Base-by-base conservation (phyloP, 1,140 invertebrate genomes). In the Drosophila ogumai region DNA sequence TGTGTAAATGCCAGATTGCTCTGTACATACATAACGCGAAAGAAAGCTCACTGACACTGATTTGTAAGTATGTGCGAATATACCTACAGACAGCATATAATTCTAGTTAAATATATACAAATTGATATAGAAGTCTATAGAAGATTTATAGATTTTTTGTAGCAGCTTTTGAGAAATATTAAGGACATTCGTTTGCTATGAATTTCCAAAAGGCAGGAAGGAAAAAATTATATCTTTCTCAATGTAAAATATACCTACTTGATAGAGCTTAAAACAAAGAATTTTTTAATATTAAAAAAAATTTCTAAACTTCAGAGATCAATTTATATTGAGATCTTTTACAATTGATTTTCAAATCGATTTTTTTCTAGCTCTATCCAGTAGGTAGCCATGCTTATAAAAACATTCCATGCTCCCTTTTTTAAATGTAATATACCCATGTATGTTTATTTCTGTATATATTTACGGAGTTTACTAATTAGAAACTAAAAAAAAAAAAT, bases 11-110 rank as follows among this genome's bases (percentile, higher is more conserved):
- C 61, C 43, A 61, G 32, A 76, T 69, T 76, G 69, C 32, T 61
- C 32, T 85, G 76, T 87, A 87, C 56, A 88, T 87, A 87, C 47
- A 84, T 80, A 88, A 82, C 56, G 67, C 75, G 66, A 82, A 79
- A 54, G 50, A 79, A 47, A 82, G 69, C 75, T 75, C 75, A 77
- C 80, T 75, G 67, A 84, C 72, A 77, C 73, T 49, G 52, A 81
- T 60, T 60, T 58, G 41, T 71, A 34, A 65, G 40, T 56, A 38
- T 66, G 19, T 46, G 19, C 38, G 65, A 55, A 75, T 66, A 76
- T 49, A 75, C 40, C 44, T 74, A 76, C 43, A 58, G 15, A 63
- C 54, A 69, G 74, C 71, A 43, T 73, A 49, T 76, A 82, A 88
- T 61, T 61, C 57, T 87, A 87, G 75, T 79, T 78, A 80, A 79